Percentiles rank a stretch among this genome's conserved stretches.
These are phyloP conservation scores for Parascotia fuliginaria DNA, from an alignment of 2,888 invertebrate species.

Conservation along the genomic window DNA sequence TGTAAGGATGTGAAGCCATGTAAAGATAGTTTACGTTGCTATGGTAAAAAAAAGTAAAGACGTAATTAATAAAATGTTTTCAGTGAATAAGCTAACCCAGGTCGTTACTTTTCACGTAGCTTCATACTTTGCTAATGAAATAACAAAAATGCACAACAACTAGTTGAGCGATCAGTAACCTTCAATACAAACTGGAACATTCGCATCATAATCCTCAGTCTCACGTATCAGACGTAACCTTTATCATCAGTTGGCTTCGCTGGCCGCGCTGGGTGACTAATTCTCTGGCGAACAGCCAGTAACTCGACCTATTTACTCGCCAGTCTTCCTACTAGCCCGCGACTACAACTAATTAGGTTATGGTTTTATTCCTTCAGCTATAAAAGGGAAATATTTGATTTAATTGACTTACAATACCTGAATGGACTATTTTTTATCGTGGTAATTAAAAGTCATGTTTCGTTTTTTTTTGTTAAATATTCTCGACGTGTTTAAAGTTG, in stretches of 20 bases:
- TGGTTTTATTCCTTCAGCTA: conserved; percentile 56
- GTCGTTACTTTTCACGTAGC: too few relatives aligned
- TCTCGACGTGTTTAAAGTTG: not conserved
- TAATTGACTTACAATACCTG: too few relatives aligned
- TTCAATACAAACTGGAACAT: conserved; percentile 17
- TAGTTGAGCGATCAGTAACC: conserved; percentile 12
- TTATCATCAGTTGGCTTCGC: conserved; percentile 72
- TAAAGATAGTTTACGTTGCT: too few relatives aligned
- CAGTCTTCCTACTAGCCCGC: conserved; percentile 72
- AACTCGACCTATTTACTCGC: conserved; percentile 78
- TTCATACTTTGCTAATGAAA: too few relatives aligned
- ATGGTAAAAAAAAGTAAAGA: too few relatives aligned
- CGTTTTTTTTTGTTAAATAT: too few relatives aligned
- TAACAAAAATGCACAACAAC: not conserved
- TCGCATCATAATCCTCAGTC: conserved; percentile 32
- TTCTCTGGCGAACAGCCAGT: conserved; percentile 72
- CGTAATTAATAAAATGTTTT: too few relatives aligned
- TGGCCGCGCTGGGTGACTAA: conserved; percentile 71
- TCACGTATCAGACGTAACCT: conserved; percentile 69
- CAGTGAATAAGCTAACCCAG: too few relatives aligned
- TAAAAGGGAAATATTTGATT: conserved; percentile 43
- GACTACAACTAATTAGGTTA: conserved; percentile 69
- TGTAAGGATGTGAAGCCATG: too few relatives aligned
- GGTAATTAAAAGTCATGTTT: too few relatives aligned
- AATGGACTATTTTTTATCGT: too few relatives aligned